Evolutionary conservation across 2,113 vertebrate genomes (phyloP).

Genomic region (Xyliphius kryptos): DNA sequence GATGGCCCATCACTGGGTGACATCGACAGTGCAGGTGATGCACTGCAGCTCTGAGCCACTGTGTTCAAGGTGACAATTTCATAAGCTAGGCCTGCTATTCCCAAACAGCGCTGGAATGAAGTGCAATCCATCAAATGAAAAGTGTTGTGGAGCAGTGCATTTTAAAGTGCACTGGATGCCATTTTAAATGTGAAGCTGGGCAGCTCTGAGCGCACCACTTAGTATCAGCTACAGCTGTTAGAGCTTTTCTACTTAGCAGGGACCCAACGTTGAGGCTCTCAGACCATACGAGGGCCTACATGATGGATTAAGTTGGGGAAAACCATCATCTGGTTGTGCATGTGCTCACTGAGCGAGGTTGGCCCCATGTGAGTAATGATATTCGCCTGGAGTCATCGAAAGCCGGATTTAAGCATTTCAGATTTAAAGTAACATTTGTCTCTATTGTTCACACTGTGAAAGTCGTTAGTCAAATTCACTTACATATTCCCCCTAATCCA

Average conservation of each 20-base stretch:
- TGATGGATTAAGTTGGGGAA: conserved; percentile 47
- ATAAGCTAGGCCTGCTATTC: conserved; percentile 38
- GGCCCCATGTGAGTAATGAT: conserved; percentile 46
- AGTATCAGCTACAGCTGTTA: conserved; percentile 44
- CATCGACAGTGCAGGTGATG: conserved; percentile 33
- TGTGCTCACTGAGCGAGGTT: conserved; percentile 38
- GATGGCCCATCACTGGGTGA: conserved; percentile 33
- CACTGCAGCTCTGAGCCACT: conserved; percentile 16
- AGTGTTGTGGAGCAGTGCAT: conserved; percentile 18
- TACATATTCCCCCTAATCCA: conserved; percentile 30
- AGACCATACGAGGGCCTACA: conserved; percentile 33
- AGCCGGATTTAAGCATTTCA: conserved; percentile 50
- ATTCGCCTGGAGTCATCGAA: conserved; percentile 49
- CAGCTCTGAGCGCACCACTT: conserved; percentile 22
- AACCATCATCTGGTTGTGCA: conserved; percentile 45
- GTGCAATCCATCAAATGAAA: conserved; percentile 34
- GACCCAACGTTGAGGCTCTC: conserved; percentile 43
- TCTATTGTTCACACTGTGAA: conserved; percentile 50
- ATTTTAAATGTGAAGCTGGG: conserved; percentile 34
- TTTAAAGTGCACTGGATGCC: conserved; percentile 34
- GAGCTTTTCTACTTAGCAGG: conserved; percentile 46
- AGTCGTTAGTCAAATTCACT: conserved; percentile 51
- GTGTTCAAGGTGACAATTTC: conserved; percentile 35
- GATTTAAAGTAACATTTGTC: conserved; percentile 53
- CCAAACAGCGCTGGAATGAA: conserved; percentile 34